phyloP scores from a whole-genome alignment of 2,888 invertebrate genomes.

The Cheilosia impressa region DNA sequence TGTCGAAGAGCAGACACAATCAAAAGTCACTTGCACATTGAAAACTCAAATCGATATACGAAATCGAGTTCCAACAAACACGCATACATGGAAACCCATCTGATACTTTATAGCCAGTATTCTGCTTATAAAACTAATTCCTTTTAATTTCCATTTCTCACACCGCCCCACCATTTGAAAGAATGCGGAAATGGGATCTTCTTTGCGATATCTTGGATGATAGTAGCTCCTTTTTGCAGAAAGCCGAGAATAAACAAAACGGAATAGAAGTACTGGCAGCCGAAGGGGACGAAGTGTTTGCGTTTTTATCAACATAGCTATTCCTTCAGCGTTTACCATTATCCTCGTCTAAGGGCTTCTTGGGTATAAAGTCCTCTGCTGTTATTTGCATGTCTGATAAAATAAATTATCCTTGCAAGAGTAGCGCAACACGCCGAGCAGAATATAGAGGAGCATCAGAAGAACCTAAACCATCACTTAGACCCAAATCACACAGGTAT shows the following conservation, averaged over 20 bases:
- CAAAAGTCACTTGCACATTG: constrained; percentile 1
- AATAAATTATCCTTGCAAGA: constrained; percentile 69
- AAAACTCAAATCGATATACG: background rate
- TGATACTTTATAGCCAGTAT: constrained; percentile 31
- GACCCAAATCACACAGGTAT: constrained; percentile 57
- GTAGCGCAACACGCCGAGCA: constrained; percentile 52
- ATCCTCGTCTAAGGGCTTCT: constrained; percentile 42
- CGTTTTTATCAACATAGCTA: constrained; percentile 38
- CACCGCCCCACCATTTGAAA: background rate
- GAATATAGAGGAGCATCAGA: constrained; percentile 12
- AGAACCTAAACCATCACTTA: constrained; percentile 63
- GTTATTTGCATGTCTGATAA: constrained; percentile 75
- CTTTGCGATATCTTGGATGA: constrained; percentile 28
- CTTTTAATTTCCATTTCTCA: constrained; percentile 56
- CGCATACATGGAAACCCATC: background rate
- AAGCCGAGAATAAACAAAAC: constrained; percentile 12
- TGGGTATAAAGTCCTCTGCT: constrained; percentile 45
- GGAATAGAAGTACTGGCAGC: background rate
- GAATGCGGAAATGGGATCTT: constrained; percentile 46
- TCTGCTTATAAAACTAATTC: constrained; percentile 55
- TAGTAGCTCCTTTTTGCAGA: constrained; percentile 24
- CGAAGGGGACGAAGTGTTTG: constrained; percentile 23
- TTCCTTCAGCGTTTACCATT: constrained; percentile 36
- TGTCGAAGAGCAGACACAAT: background rate
- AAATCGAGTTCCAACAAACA: background rate